Conservation (phyloP, 2,888 invertebrate species). For the Chymomyza procnemis region DNA sequence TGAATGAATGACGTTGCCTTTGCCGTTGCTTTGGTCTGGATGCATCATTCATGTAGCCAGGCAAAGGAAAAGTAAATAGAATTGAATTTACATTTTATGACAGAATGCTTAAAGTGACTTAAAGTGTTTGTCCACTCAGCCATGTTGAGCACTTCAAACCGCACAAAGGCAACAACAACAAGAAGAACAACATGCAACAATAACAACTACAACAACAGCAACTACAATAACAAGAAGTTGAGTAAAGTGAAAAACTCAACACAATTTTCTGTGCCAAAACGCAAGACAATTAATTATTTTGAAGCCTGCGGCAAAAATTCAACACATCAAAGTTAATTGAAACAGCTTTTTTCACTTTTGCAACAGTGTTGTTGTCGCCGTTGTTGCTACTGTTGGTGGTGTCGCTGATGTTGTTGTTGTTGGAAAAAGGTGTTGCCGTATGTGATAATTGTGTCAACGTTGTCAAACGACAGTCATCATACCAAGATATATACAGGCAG, state of each 20-base stretch:
- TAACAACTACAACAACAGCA: constrained; percentile 36
- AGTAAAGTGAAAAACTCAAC: constrained; percentile 40
- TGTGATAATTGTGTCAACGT: constrained; percentile 22
- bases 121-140: neutral
- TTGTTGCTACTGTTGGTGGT: neutral
- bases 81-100: neutral
- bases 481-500: neutral
- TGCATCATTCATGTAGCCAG: constrained; percentile 55
- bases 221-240: constrained; percentile 17
- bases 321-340: constrained; percentile 64
- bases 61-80: neutral
- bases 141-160: neutral
- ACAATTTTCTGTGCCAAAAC: constrained; percentile 24
- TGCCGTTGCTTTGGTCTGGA: constrained; percentile 15
- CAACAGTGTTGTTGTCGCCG: constrained; percentile 29
- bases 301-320: constrained; percentile 58
- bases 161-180: neutral
- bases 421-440: neutral
- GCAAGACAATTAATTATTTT: constrained; percentile 67
- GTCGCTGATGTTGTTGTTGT: neutral
- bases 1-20: neutral
- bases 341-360: constrained; percentile 59
- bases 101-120: neutral
- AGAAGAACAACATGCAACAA: constrained; percentile 25
- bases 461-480: constrained; percentile 8